These are phyloP conservation scores for Alethe castanea DNA, from an alignment of 2,113 vertebrate species.

Conservation along the genomic window DNA sequence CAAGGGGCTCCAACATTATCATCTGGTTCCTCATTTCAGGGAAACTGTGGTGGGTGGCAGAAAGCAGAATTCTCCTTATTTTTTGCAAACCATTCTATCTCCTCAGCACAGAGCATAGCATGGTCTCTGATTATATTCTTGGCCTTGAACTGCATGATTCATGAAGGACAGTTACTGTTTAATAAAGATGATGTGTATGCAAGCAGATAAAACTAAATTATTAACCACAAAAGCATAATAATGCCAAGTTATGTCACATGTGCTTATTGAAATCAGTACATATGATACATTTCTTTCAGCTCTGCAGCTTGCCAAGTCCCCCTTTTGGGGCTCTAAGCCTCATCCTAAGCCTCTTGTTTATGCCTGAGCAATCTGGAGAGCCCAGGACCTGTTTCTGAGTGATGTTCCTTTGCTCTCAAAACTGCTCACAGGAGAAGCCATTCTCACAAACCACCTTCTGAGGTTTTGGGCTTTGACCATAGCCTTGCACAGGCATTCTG, in stretches of 20 bases:
- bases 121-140: conserved; percentile 7
- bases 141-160: conserved; percentile 8
- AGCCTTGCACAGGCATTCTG: not conserved
- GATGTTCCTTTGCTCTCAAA: not conserved
- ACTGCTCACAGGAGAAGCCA: not conserved
- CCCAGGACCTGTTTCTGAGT: not conserved
- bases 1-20: not conserved
- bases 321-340: not conserved
- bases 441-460: not conserved
- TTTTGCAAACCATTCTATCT: not conserved
- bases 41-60: not conserved
- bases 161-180: conserved; percentile 21
- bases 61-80: not conserved
- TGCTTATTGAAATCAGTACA: not conserved
- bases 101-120: not conserved
- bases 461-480: not conserved
- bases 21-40: not conserved
- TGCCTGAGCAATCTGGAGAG: not conserved
- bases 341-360: not conserved
- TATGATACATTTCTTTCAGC: not conserved
- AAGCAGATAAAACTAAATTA: conserved; percentile 35
- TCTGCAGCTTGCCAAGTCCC: not conserved
- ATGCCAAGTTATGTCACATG: conserved; percentile 14
- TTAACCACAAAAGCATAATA: not conserved
- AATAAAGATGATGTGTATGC: not conserved